phyloP scores from a whole-genome alignment of 2,888 invertebrate genomes.

The Philereme transversata region DNA sequence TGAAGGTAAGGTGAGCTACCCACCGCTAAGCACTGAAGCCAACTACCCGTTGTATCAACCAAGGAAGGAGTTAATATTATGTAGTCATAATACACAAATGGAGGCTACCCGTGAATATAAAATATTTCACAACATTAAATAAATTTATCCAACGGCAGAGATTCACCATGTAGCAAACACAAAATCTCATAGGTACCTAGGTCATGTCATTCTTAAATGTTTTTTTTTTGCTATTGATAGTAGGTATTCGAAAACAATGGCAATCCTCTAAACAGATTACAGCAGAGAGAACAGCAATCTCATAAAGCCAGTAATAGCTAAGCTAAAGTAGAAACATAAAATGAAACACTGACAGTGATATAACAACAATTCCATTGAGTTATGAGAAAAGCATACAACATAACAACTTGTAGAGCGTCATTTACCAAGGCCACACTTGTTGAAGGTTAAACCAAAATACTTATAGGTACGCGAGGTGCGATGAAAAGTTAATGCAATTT shows the following conservation, averaged over 20 bases:
- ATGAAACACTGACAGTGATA: neutral
- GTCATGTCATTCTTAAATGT: neutral
- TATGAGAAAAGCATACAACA: slow-evolving; percentile 17
- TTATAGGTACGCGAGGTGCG: slow-evolving; percentile 30
- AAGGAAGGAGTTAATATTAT: neutral
- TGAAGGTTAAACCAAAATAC: slow-evolving; percentile 44
- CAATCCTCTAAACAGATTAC: no score
- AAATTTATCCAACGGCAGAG: neutral
- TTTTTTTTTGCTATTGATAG: neutral
- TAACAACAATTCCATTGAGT: neutral
- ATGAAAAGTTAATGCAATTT: slow-evolving; percentile 28
- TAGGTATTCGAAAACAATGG: neutral
- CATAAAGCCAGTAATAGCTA: neutral
- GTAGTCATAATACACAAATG: no score
- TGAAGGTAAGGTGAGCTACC: no score
- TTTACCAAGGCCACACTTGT: slow-evolving; percentile 53
- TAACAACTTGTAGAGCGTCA: slow-evolving; percentile 44
- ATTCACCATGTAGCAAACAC: neutral
- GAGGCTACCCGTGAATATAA: neutral
- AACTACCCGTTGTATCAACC: neutral
- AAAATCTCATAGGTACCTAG: neutral
- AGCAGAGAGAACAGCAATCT: no score
- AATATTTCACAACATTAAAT: neutral
- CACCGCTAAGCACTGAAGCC: neutral
- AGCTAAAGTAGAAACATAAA: neutral